Percentiles rank a stretch among this genome's conserved stretches.
These are phyloP conservation scores for Netelia virgata DNA, from an alignment of 2,888 invertebrate species.

Conservation along the genomic window DNA sequence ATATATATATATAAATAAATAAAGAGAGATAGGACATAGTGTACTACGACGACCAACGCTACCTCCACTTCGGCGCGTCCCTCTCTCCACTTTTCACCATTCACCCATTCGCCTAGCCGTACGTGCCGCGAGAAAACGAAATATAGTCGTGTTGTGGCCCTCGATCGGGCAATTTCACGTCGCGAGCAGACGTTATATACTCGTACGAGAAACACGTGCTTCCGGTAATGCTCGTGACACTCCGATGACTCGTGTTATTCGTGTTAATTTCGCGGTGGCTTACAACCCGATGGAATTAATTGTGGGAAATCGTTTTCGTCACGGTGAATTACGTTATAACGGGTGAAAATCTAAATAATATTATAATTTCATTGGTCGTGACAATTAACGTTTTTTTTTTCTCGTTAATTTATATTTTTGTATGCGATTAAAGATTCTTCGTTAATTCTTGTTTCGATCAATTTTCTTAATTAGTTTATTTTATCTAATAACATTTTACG, in stretches of 20 bases:
- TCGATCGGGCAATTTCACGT: constrained; percentile 5
- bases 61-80: constrained; percentile 5
- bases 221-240: constrained; percentile 43
- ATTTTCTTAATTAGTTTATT: too few species aligned
- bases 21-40: constrained; percentile 31
- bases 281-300: too few species aligned
- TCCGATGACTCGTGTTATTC: constrained; percentile 1
- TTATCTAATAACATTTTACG: too few species aligned
- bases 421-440: too few species aligned
- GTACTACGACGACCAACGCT: constrained; percentile 20
- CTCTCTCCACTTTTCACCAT: constrained; percentile 55
- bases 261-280: neutral
- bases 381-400: too few species aligned
- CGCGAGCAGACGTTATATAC: constrained; percentile 42
- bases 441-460: too few species aligned
- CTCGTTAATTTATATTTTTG: too few species aligned
- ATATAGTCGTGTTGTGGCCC: constrained; percentile 13
- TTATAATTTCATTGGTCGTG: too few species aligned
- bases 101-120: constrained; percentile 48
- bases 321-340: too few species aligned
- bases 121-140: constrained; percentile 41
- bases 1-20: constrained; percentile 11
- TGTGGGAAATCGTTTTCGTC: too few species aligned
- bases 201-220: constrained; percentile 66
- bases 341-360: too few species aligned